These are phyloP conservation scores for Dipodomys spectabilis DNA, from an alignment of 2,113 vertebrate genomes.

Conservation along the genomic window DNA sequence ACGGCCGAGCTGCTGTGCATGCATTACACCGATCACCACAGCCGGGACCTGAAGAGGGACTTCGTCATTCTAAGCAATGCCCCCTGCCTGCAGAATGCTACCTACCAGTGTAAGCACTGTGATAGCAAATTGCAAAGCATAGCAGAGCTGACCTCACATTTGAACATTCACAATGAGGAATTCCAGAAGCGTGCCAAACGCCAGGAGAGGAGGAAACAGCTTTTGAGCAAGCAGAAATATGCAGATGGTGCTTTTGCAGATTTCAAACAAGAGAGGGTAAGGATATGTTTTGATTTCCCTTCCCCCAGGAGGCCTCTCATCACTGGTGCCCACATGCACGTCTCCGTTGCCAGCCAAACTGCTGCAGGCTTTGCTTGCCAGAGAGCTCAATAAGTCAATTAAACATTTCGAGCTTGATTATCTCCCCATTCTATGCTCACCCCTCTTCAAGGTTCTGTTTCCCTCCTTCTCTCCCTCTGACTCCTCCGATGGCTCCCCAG, in stretches of 20 bases:
- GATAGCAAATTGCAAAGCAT: slow-evolving; percentile 93
- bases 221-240: slow-evolving; percentile 94
- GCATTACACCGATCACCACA: slow-evolving; percentile 98
- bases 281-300: slow-evolving; percentile 84
- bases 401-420: slow-evolving; percentile 84
- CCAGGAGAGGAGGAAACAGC: slow-evolving; percentile 94
- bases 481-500: slow-evolving; percentile 70
- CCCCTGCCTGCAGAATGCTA: slow-evolving; percentile 87
- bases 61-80: slow-evolving; percentile 90
- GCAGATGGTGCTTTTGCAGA: slow-evolving; percentile 89
- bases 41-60: slow-evolving; percentile 95
- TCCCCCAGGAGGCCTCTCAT: slow-evolving; percentile 79
- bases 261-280: slow-evolving; percentile 94
- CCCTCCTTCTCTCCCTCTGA: slow-evolving; percentile 57
- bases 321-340: slow-evolving; percentile 84
- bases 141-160: slow-evolving; percentile 92
- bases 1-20: slow-evolving; percentile 93
- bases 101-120: slow-evolving; percentile 97
- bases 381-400: slow-evolving; percentile 85
- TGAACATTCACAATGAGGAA: slow-evolving; percentile 95
- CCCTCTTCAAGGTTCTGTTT: slow-evolving; percentile 61
- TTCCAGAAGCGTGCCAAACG: slow-evolving; percentile 96
- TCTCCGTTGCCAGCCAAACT: slow-evolving; percentile 84
- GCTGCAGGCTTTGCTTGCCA: slow-evolving; percentile 83
- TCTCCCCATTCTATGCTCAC: slow-evolving; percentile 69